Evolutionary conservation across 2,888 invertebrate species (phyloP), one percentile per base, ranked within the genome.

Genomic region (Baccha elongata): DNA sequence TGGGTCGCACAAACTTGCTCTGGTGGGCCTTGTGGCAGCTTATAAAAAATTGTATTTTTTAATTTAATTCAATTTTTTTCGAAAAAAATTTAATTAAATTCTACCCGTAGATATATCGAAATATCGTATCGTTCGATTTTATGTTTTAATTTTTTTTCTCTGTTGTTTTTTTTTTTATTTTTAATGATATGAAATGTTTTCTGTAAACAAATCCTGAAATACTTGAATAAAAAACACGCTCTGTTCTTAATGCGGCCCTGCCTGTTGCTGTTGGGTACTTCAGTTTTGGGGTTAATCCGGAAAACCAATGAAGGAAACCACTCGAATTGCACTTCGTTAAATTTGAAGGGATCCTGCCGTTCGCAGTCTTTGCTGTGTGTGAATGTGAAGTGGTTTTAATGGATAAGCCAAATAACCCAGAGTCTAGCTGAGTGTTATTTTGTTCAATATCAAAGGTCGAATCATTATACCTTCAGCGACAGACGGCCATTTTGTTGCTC

Each of bases 231-330:
- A n/a, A n/a, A n/a, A n/a, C n/a, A n/a, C n/a, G n/a, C n/a, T n/a
- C n/a, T n/a, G n/a, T n/a, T n/a, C 7, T 1, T 29, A 50, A 44
- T 60, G 19, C 60, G 60, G n/a, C 29, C 42, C 44, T 60, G 60
- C 3, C 17, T 60, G 6, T 37, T 44, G 15, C 1, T 26, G 13
- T 23, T 42, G 40, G 21, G 6, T 40, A 26, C 32, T 23, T 21
- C 23, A 42, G 11, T 42, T 72, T 58, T 72, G 42, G 48, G 67
- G 72, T 72, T 58, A 55, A 37, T 19, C 72, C 78, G 62, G 64
- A 50, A 76, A 76, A 76, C 67, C 72, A 76, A 55, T 60, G 78
- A 78, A 64, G 53, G 67, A 73, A 83, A 68, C 72, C 69, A 72
- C 67, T 72, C 52, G 58, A 62, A 81, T 53, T 65, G 71, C 65